A percentile compares a stretch with the other conserved stretches of the same genome.
phyloP scores from a whole-genome alignment of 2,113 vertebrate species.

The Glaucidium brasilianum region DNA sequence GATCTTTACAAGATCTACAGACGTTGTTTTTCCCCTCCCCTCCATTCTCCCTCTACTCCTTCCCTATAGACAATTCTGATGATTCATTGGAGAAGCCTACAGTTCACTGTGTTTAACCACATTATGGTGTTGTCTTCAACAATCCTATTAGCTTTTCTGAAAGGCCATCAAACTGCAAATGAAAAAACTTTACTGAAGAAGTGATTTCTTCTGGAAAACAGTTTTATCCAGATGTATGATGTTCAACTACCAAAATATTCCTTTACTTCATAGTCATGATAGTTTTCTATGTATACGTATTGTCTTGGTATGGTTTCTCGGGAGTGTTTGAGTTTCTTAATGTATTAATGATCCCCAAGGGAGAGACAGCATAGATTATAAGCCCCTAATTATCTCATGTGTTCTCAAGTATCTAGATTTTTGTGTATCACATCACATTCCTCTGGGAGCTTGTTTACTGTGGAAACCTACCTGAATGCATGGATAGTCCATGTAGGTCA shows the following conservation, averaged over 20 bases:
- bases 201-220: neutral
- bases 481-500: neutral
- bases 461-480: neutral
- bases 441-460: neutral
- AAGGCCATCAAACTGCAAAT: neutral
- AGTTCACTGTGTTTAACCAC: neutral
- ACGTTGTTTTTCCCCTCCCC: neutral
- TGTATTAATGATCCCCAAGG: neutral
- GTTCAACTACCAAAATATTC: neutral
- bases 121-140: neutral
- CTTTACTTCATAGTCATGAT: neutral
- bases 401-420: neutral
- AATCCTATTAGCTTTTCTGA: neutral
- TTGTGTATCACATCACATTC: neutral
- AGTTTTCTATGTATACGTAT: neutral
- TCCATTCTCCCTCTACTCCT: neutral
- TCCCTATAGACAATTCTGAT: neutral
- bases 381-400: neutral
- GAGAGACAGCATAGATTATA: neutral
- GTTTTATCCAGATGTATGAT: neutral
- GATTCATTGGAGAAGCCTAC: neutral
- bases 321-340: neutral
- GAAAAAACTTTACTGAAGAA: neutral
- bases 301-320: neutral
- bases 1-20: neutral